phyloP scores from a whole-genome alignment of 2,113 vertebrate genomes.

The Tretioscincus oriximinensis region DNA sequence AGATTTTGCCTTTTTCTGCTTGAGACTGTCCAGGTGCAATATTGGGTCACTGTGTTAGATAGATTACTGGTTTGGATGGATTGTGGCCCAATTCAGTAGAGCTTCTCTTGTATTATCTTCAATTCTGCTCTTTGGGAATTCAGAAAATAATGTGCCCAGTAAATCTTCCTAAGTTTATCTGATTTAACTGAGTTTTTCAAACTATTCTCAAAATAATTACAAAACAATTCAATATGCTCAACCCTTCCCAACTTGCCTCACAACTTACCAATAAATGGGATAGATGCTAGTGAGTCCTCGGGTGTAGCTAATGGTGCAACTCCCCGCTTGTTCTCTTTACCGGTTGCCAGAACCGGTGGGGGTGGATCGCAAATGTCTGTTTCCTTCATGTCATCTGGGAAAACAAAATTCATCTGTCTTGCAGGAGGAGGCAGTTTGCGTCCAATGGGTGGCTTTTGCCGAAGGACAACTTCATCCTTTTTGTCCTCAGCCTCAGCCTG shows the following conservation, averaged over 20 bases:
- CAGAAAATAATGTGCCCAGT: too few relatives aligned
- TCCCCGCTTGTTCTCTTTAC: conserved; percentile 56
- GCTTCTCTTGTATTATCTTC: not conserved
- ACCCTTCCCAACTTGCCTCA: not conserved
- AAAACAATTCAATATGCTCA: not conserved
- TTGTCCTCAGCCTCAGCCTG: conserved; percentile 66
- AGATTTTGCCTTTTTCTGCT: too few relatives aligned
- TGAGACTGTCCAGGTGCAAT: too few relatives aligned
- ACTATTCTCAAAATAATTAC: not conserved
- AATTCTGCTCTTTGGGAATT: not conserved
- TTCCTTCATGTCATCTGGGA: conserved; percentile 80
- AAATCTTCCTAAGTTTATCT: not conserved
- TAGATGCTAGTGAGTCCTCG: conserved; percentile 92
- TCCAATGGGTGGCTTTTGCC: conserved; percentile 91
- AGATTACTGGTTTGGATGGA: too few relatives aligned
- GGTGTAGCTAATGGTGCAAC: conserved; percentile 80
- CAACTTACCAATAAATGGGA: conserved; percentile 94
- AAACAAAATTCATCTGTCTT: conserved; percentile 83
- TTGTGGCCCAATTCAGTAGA: too few relatives aligned
- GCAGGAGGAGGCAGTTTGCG: conserved; percentile 76
- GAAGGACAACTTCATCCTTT: conserved; percentile 84
- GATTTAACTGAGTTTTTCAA: not conserved
- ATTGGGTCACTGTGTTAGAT: too few relatives aligned
- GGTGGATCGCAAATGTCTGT: conserved; percentile 61
- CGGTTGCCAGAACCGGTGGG: conserved; percentile 16